Conservation (phyloP, 1,140 invertebrate species). For the Choristoneura fumiferana region DNA sequence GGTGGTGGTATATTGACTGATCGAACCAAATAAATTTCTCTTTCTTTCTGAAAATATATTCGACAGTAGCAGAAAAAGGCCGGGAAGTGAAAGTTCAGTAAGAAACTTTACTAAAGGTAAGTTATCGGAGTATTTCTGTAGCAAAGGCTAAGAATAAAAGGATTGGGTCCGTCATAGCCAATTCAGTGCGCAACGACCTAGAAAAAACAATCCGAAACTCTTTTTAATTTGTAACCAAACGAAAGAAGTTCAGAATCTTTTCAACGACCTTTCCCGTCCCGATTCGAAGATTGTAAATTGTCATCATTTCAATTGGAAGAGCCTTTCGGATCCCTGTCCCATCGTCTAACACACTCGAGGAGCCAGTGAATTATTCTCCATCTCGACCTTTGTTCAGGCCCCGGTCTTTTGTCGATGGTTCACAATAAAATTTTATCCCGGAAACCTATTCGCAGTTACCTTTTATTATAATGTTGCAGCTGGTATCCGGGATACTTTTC, state of each 20-base stretch:
- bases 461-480: slow-evolving; percentile 76
- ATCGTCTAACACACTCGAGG: slow-evolving; percentile 6
- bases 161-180: too few relatives aligned
- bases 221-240: background rate
- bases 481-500: slow-evolving; percentile 66
- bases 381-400: slow-evolving; percentile 36
- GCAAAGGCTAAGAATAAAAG: too few relatives aligned
- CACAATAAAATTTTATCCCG: slow-evolving; percentile 74
- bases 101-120: too few relatives aligned
- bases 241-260: background rate
- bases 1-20: too few relatives aligned
- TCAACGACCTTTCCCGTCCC: background rate
- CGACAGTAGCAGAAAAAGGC: too few relatives aligned
- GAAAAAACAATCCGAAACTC: background rate
- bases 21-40: too few relatives aligned
- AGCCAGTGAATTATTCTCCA: slow-evolving; percentile 24
- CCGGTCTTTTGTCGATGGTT: slow-evolving; percentile 57
- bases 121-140: too few relatives aligned
- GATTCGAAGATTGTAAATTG: slow-evolving; percentile 7
- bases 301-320: slow-evolving; percentile 11
- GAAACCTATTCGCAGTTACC: slow-evolving; percentile 72
- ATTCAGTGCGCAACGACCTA: too few relatives aligned
- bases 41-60: too few relatives aligned
- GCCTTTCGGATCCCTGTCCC: background rate
- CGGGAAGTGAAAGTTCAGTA: too few relatives aligned